Evolutionary conservation across 1,140 invertebrate genomes (phyloP).

Genomic region (Pseudomyrmex pallidus): DNA sequence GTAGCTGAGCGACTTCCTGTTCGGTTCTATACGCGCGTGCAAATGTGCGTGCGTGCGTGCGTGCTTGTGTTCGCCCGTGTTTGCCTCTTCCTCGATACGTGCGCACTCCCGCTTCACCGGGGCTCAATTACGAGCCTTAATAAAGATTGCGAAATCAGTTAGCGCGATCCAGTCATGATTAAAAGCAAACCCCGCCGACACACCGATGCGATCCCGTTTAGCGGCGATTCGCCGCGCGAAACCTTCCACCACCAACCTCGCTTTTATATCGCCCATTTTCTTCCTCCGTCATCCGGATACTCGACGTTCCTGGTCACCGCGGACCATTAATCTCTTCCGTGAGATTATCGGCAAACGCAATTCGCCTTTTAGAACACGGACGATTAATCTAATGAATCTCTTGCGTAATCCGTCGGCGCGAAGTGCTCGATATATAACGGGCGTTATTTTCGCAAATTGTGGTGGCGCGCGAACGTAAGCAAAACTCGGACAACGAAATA

Average conservation of each 20-base stretch:
- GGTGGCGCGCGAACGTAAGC: neutral
- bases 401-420: slow-evolving; percentile 21
- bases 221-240: slow-evolving; percentile 4
- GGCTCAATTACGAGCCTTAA: slow-evolving; percentile 62
- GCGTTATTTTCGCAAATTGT: neutral
- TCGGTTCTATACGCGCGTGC: slow-evolving; percentile 7
- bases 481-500: neutral
- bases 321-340: slow-evolving; percentile 39
- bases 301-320: slow-evolving; percentile 18
- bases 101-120: slow-evolving; percentile 14
- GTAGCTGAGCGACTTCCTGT: slow-evolving; percentile 51
- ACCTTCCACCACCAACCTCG: slow-evolving; percentile 26
- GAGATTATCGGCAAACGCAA: slow-evolving; percentile 52
- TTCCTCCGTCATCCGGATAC: slow-evolving; percentile 26
- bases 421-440: neutral
- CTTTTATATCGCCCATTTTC: slow-evolving; percentile 46
- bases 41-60: neutral
- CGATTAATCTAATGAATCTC: slow-evolving; percentile 50
- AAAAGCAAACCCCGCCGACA: slow-evolving; percentile 59
- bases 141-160: slow-evolving; percentile 74
- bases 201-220: slow-evolving; percentile 50
- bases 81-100: slow-evolving; percentile 34
- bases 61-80: neutral
- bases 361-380: slow-evolving; percentile 31
- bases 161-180: slow-evolving; percentile 67